Conservation (phyloP, 2,888 invertebrate species). For the Bombyx huttoni region DNA sequence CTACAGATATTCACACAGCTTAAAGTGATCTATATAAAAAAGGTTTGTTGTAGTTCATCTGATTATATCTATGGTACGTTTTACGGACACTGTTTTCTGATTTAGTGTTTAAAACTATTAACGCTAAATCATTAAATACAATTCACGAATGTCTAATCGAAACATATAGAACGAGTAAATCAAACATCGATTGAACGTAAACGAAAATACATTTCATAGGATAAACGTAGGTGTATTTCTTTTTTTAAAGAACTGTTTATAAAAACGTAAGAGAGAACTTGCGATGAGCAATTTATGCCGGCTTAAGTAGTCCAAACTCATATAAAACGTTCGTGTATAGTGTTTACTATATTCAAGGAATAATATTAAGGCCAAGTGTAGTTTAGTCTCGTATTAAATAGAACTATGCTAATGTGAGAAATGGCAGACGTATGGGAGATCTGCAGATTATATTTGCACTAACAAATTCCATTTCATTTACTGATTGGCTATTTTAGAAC, state of each 20-base stretch:
- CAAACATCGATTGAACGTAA: too few relatives aligned
- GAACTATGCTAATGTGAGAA: conserved; percentile 1
- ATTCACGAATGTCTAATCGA: too few relatives aligned
- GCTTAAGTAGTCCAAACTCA: conserved; percentile 3
- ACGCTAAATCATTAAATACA: too few relatives aligned
- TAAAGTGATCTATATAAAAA: too few relatives aligned
- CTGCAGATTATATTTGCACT: not conserved
- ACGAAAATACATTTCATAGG: too few relatives aligned
- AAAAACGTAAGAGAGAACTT: not conserved
- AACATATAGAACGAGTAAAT: too few relatives aligned
- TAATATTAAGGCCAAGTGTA: conserved; percentile 6
- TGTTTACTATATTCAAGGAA: conserved; percentile 2
- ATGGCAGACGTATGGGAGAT: not conserved
- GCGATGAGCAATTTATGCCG: conserved; percentile 1
- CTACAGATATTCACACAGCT: too few relatives aligned
- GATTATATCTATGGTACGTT: too few relatives aligned
- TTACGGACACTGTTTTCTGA: too few relatives aligned
- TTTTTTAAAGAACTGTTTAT: not conserved
- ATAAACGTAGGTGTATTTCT: too few relatives aligned
- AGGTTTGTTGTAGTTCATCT: too few relatives aligned
- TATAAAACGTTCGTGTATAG: not conserved
- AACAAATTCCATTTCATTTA: not conserved
- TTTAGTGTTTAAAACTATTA: too few relatives aligned
- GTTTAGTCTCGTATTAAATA: conserved; percentile 5
- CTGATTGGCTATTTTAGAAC: not conserved